A percentile compares a stretch with the other conserved stretches of the same genome.
Evolutionary conservation across 2,888 invertebrate species (phyloP).

Genomic region (Tortricodes alternella): DNA sequence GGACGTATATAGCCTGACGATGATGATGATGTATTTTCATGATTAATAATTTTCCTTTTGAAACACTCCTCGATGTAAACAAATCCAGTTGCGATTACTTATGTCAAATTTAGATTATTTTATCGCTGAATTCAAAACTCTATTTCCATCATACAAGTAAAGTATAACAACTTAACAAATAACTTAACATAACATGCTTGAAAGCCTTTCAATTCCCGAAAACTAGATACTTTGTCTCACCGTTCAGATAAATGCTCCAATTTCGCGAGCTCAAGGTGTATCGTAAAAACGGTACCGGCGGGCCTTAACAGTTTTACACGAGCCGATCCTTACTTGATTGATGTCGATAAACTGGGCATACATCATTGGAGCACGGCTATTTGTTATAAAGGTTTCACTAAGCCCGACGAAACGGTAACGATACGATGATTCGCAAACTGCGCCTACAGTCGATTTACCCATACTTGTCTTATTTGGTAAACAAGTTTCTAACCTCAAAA

Average conservation of each 20-base stretch:
- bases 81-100: no score
- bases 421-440: neutral
- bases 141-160: neutral
- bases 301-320: constrained; percentile 42
- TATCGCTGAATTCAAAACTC: no score
- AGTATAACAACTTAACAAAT: no score
- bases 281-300: constrained; percentile 20
- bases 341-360: constrained; percentile 53
- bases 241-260: constrained; percentile 32
- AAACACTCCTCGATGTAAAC: no score
- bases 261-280: constrained; percentile 25
- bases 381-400: constrained; percentile 53
- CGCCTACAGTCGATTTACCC: neutral
- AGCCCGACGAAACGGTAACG: neutral
- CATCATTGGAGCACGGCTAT: constrained; percentile 57
- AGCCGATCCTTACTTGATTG: constrained; percentile 38
- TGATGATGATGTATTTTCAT: no score
- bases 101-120: no score
- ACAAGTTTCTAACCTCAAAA: no score
- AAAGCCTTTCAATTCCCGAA: neutral
- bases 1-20: no score
- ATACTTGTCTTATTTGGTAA: no score
- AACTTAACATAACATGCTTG: neutral
- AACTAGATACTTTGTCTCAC: neutral
- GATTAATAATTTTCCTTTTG: no score